Base-by-base conservation (phyloP, 2,113 vertebrate genomes). In the Archilochus colubris region DNA sequence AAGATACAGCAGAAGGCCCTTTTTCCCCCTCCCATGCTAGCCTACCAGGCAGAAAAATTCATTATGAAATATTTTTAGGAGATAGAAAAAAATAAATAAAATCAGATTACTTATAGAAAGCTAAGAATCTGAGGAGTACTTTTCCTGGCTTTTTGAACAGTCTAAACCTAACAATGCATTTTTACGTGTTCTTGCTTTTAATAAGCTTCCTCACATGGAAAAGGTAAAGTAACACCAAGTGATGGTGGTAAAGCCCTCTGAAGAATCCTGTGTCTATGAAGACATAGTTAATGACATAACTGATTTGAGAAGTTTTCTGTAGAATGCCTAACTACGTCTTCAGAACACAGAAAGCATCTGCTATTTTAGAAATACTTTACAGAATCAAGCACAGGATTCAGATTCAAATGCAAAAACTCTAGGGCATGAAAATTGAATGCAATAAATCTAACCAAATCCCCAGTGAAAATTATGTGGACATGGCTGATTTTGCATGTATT, bases 1-100 rank as follows among this genome's bases (percentile, higher is more conserved):
- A 81, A n/a, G 11, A 19, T 36, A 9, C 0, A 23, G 13, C 38
- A 66, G 14, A 6, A 50, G 1, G 0, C 1, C 54, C 44, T 84
- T 44, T 38, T 53, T 95, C 10, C 10, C 89, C 5, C 7, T 87
- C 76, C 18, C 76, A 6, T 75, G 53, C 4, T 67, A 53, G 16
- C 3, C 10, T 33, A 6, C 12, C 54, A 11, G 59, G 25, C 43
- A 84, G 46, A 55, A 76, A 31, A n/a, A 17, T 59, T 68, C 3
- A 53, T 4, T 53, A 51, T 77, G 38, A 72, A 48, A 12, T 68
- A 27, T 1, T 2, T 16, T 63, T 73, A 61, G 30, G 28, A 59
- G 7, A 43, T 57, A 46, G 9, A 10, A 15, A 48, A 50, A 82
- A 53, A 63, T 14, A 40, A 15, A 6, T 20, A 25, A 11, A 3